Evolutionary conservation across 1,140 invertebrate genomes (phyloP).

Genomic region (Plutomurus gul): DNA sequence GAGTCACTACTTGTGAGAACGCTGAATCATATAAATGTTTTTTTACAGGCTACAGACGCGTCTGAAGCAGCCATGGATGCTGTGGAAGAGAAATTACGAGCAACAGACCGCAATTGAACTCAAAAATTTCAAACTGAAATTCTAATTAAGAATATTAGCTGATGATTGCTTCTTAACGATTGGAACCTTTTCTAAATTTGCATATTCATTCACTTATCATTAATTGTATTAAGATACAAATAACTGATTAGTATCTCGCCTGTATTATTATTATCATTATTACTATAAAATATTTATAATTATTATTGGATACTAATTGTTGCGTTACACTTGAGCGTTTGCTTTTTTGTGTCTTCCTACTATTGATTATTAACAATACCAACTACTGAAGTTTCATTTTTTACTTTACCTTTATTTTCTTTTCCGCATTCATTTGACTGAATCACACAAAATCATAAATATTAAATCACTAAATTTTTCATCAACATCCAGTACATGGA

Average conservation of each 20-base stretch:
- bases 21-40: background rate
- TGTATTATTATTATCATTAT: slow-evolving; percentile 23
- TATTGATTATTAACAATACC: slow-evolving; percentile 8
- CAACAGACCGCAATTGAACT: slow-evolving; percentile 85
- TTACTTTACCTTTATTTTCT: background rate
- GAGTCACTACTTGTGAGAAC: background rate
- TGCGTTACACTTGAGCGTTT: slow-evolving; percentile 14
- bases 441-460: no score
- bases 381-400: background rate
- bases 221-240: background rate
- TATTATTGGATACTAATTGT: slow-evolving; percentile 18
- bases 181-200: background rate
- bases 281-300: slow-evolving; percentile 20
- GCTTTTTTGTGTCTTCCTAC: background rate
- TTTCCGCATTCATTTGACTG: background rate
- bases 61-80: slow-evolving; percentile 88
- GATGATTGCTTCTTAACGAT: slow-evolving; percentile 14
- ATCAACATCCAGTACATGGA: no score
- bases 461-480: no score
- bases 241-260: slow-evolving; percentile 4
- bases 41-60: slow-evolving; percentile 77
- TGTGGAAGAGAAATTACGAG: slow-evolving; percentile 88
- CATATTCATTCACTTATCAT: slow-evolving; percentile 4
- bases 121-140: slow-evolving; percentile 21
- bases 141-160: slow-evolving; percentile 20